Evolutionary conservation across 2,888 invertebrate genomes (phyloP).

Genomic region (Alsophila aescularia): DNA sequence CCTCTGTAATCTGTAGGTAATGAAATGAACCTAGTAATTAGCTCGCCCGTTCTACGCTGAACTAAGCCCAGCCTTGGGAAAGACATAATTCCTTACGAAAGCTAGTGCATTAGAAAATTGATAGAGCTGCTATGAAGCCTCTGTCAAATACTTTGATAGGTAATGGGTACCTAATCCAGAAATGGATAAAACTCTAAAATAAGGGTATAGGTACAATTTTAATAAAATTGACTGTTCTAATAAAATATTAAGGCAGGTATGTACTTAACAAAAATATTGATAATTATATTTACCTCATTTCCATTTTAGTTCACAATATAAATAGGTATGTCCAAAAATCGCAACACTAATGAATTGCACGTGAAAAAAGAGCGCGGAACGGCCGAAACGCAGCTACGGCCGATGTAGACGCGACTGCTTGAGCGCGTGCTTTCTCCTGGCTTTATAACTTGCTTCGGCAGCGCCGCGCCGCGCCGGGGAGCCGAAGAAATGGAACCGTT

Average conservation of each 20-base stretch:
- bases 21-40: too few relatives aligned
- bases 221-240: too few relatives aligned
- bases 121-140: too few relatives aligned
- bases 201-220: too few relatives aligned
- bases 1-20: too few relatives aligned
- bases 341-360: constrained; percentile 60
- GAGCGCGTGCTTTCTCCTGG: constrained; percentile 75
- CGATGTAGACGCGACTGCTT: constrained; percentile 61
- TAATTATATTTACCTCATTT: constrained; percentile 67
- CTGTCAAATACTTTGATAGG: too few relatives aligned
- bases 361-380: constrained; percentile 66
- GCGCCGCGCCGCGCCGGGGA: constrained; percentile 50
- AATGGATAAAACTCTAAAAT: too few relatives aligned
- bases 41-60: too few relatives aligned
- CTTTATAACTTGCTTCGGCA: constrained; percentile 73
- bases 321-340: constrained; percentile 54
- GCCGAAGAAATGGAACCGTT: constrained; percentile 72
- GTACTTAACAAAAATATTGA: background rate
- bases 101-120: too few relatives aligned
- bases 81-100: too few relatives aligned
- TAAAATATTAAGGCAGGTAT: background rate
- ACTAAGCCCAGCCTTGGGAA: too few relatives aligned
- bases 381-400: constrained; percentile 51
- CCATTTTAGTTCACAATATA: constrained; percentile 50
- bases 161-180: too few relatives aligned